Conservation (phyloP, 2,113 vertebrate genomes). For the Natator depressus region DNA sequence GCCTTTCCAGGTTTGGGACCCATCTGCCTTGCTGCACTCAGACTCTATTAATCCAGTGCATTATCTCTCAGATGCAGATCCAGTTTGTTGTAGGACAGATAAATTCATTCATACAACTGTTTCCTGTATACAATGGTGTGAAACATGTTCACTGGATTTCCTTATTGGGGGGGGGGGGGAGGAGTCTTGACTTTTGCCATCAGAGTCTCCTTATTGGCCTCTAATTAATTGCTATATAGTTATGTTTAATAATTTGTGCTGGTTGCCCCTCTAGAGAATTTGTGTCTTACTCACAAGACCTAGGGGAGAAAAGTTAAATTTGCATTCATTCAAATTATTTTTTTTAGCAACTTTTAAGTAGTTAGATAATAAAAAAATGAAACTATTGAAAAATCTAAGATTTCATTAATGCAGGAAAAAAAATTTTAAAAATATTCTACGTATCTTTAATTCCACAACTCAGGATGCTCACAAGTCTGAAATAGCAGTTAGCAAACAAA, state of each 20-base stretch:
- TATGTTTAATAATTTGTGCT: fast-evolving
- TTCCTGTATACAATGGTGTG: not conserved
- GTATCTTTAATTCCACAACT: not conserved
- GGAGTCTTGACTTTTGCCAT: not conserved
- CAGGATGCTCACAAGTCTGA: not conserved
- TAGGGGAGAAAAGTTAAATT: not conserved
- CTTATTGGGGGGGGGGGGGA: not conserved
- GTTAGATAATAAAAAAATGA: not conserved
- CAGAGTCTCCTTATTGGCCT: not conserved
- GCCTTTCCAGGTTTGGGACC: not conserved
- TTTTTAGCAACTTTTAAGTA: not conserved
- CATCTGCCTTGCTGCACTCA: not conserved
- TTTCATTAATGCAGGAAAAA: fast-evolving
- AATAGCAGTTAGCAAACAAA: not conserved
- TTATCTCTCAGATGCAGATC: not conserved
- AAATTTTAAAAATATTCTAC: not conserved
- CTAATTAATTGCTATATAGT: not conserved
- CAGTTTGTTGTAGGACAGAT: not conserved
- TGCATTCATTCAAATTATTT: not conserved
- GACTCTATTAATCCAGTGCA: not conserved
- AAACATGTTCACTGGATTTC: slow-evolving; percentile 3
- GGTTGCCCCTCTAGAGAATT: not conserved
- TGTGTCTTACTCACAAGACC: not conserved
- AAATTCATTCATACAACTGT: not conserved
- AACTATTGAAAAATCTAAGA: not conserved